Base-by-base conservation (phyloP, 2,113 vertebrate genomes). In the Bufo bufo region DNA sequence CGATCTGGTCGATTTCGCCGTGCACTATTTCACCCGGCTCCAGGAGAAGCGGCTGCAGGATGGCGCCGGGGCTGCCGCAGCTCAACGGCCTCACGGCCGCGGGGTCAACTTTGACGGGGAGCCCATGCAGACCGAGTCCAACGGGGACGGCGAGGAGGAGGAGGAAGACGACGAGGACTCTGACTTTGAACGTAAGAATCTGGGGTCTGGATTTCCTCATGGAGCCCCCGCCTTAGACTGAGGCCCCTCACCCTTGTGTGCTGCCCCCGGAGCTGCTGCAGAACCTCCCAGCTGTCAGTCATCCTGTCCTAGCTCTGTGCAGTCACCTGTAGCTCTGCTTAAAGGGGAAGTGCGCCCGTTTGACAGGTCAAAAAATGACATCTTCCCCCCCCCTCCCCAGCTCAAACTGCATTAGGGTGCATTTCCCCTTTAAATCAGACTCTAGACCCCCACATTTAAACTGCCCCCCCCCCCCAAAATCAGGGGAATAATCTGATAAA, bases 1-100 rank as follows among this genome's bases (percentile, higher is more conserved):
- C 43, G 97, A 99, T 93, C 95, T 99, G 87, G 94, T 99, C 90
- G 96, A 96, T 82, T 99, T 99, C 92, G 97, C 98, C n/a, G 95
- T 98, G 88, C 96, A 97, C 33, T 99, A 99, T 91, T 99, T 99
- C 95, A 95, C 94, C 87, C 96, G 97, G 90, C 94, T 98, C 92
- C 94, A 96, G 90, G 96, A 98, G 89, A 94, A 92, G 90, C 95
- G 94, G 90, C 95, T 90, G 91, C 95, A 94, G 91, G 96, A 97
- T 92, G 95, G 92, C 75, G 79, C 92, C 3, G 77, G 92, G 5
- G 89, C 93, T 0, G 93, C 91, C 0, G 90, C 91, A 75, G 88
- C 52, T 80, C 80, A 45, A 13, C 95, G 95, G 92, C 90, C 89
- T 85, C 49, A 94, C 89, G 10, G 49, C 77, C 95, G 93, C 89